Evolutionary conservation across 1,140 invertebrate species (phyloP).

Genomic region (Musca vetustissima): DNA sequence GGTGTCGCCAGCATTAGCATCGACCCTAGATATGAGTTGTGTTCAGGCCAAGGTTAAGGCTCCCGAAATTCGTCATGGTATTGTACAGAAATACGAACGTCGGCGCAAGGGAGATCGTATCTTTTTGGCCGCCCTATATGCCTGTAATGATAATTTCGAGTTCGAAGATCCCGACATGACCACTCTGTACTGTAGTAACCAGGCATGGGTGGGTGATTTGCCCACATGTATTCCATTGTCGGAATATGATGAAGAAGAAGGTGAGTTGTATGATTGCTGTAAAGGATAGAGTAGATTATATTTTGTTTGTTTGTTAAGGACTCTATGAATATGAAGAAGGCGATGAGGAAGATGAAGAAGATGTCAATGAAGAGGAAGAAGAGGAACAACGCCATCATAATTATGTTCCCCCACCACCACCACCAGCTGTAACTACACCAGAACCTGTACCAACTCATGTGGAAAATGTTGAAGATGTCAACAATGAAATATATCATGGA

Average conservation of each 20-base stretch:
- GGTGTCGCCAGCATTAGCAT: constrained; percentile 32
- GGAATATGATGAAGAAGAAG: constrained; percentile 45
- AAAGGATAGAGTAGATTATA: background rate
- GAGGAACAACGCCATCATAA: background rate
- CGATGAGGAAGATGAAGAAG: constrained; percentile 30
- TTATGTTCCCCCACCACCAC: constrained; percentile 31
- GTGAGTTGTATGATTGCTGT: constrained; percentile 18
- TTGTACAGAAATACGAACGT: constrained; percentile 41
- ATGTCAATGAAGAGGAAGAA: constrained; percentile 26
- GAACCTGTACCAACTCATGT: constrained; percentile 28
- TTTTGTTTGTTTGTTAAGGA: background rate
- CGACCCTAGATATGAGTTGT: constrained; percentile 45
- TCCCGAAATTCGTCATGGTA: constrained; percentile 45
- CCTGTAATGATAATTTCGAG: constrained; percentile 59
- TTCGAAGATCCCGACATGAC: constrained; percentile 57
- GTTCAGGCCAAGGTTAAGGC: constrained; percentile 40
- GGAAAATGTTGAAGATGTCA: constrained; percentile 14
- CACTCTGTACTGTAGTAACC: constrained; percentile 61
- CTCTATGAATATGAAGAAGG: constrained; percentile 38
- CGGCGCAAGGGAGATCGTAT: constrained; percentile 52
- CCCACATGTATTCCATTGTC: constrained; percentile 56
- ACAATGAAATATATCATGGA: constrained; percentile 26
- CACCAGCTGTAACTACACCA: constrained; percentile 31
- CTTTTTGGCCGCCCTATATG: constrained; percentile 63
- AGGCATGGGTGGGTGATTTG: constrained; percentile 60